phyloP scores from a whole-genome alignment of 1,140 invertebrate genomes.

The Thalassaphorura encarpata region DNA sequence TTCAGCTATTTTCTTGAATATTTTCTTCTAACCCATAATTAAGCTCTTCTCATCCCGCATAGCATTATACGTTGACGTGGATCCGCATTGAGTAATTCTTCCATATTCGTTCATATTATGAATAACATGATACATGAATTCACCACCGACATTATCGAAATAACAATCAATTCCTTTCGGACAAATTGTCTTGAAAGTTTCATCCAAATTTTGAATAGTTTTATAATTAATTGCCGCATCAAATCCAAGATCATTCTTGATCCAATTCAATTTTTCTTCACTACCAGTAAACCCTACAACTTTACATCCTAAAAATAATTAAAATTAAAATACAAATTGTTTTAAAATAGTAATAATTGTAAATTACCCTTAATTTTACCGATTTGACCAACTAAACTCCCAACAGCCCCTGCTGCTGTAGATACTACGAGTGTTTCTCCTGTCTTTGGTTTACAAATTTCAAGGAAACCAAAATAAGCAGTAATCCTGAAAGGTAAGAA shows the following conservation, averaged over 20 bases:
- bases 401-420: slow-evolving; percentile 55
- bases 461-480: slow-evolving; percentile 60
- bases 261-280: background rate
- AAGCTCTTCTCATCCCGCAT: slow-evolving; percentile 35
- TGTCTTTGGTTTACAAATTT: slow-evolving; percentile 53
- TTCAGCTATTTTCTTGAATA: slow-evolving; percentile 3
- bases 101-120: background rate
- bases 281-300: slow-evolving; percentile 2
- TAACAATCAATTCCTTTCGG: slow-evolving; percentile 9
- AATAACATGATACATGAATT: slow-evolving; percentile 2
- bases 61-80: background rate
- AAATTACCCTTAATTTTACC: slow-evolving; percentile 50
- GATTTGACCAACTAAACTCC: slow-evolving; percentile 60
- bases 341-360: background rate
- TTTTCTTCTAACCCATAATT: slow-evolving; percentile 39
- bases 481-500: slow-evolving; percentile 47
- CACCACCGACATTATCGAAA: slow-evolving; percentile 6
- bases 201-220: background rate
- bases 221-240: slow-evolving; percentile 8
- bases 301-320: no score
- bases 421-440: slow-evolving; percentile 58
- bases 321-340: no score
- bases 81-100: background rate
- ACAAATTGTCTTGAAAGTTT: background rate
- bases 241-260: slow-evolving; percentile 6